Percentiles rank a stretch among this genome's conserved stretches.
Conservation (phyloP, 2,797 vertebrate genomes). For the Sternarchorhynchus goeldii region DNA sequence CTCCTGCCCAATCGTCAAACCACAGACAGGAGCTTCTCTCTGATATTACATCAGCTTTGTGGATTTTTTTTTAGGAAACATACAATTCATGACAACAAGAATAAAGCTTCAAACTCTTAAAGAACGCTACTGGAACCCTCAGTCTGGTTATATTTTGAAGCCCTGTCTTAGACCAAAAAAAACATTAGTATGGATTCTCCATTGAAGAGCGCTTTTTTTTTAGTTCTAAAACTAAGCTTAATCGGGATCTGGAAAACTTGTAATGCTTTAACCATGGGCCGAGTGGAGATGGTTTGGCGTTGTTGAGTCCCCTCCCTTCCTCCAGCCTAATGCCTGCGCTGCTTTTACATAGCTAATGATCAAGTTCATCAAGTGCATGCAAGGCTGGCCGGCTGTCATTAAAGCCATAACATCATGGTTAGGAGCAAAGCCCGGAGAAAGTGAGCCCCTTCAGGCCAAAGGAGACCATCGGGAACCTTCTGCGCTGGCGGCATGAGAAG, state of each 20-base stretch:
- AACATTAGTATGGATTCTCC: neutral
- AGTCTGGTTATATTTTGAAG: neutral
- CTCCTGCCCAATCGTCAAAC: no score
- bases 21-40: no score
- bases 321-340: neutral
- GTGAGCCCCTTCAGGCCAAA: conserved; percentile 1
- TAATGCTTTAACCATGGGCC: conserved; percentile 25
- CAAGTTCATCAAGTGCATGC: conserved; percentile 40
- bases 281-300: neutral
- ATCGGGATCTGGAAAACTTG: neutral
- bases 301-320: neutral
- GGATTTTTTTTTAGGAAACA: no score
- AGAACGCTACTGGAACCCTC: neutral
- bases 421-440: conserved; percentile 42
- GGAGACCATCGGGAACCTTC: conserved; percentile 15
- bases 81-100: no score
- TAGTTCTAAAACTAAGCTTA: neutral
- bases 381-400: conserved; percentile 34
- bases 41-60: no score
- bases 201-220: neutral
- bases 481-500: neutral
- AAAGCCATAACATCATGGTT: conserved; percentile 38
- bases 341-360: conserved; percentile 40
- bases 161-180: neutral
- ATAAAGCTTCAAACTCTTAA: no score